Conservation (phyloP, 2,888 invertebrate species). For the Disparrhopalites patrizii region DNA sequence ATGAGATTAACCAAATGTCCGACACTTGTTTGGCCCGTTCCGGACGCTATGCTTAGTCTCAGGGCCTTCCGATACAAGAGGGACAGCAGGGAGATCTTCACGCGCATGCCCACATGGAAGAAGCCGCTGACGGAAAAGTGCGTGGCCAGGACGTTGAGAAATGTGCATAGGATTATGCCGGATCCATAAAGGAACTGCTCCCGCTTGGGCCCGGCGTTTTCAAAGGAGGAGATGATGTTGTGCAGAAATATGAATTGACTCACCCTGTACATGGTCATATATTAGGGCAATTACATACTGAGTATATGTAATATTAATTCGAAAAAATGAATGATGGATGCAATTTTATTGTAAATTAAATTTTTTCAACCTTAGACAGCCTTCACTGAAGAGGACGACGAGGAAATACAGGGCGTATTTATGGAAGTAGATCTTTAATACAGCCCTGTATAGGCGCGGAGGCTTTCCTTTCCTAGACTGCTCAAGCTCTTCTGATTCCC, state of each 20-base stretch:
- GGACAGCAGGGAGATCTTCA: slow-evolving; percentile 74
- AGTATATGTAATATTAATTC: no score
- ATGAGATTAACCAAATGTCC: slow-evolving; percentile 91
- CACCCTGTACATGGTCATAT: no score
- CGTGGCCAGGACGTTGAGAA: slow-evolving; percentile 69
- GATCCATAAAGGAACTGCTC: slow-evolving; percentile 39
- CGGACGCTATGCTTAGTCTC: slow-evolving; percentile 71
- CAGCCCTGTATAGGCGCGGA: not conserved
- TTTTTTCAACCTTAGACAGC: no score
- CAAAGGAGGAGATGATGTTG: slow-evolving; percentile 62
- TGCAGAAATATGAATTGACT: slow-evolving; percentile 65
- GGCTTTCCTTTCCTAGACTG: not conserved
- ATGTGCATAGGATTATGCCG: slow-evolving; percentile 52
- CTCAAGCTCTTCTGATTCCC: not conserved
- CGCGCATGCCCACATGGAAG: slow-evolving; percentile 75
- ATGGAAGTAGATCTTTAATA: not conserved
- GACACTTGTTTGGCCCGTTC: slow-evolving; percentile 78
- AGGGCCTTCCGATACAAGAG: slow-evolving; percentile 79
- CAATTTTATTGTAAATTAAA: no score
- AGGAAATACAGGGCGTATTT: no score
- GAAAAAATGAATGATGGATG: no score
- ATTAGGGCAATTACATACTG: no score
- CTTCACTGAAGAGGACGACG: no score
- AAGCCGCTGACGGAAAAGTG: slow-evolving; percentile 87
- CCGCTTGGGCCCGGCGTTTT: not conserved